A percentile compares a stretch with the other conserved stretches of the same genome.
These are phyloP conservation scores for Turritopsis dohrnii DNA, from an alignment of 30 jellyfish, hydroid and myxozoan genomes.

Conservation along the genomic window DNA sequence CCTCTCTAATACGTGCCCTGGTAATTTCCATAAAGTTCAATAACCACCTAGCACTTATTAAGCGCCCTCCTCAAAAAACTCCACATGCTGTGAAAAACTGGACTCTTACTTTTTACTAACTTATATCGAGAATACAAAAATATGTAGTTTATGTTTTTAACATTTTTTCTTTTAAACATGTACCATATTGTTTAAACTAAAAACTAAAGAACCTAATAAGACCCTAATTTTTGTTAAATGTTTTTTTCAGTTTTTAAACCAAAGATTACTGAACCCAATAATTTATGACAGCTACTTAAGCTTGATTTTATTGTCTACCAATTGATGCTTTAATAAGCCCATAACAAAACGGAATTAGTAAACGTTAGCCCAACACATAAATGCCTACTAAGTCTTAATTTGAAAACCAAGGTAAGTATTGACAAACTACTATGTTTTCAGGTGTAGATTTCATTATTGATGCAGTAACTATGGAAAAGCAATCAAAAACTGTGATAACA, in stretches of 20 bases:
- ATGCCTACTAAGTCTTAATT: background rate
- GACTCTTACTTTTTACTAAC: background rate
- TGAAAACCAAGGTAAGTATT: background rate
- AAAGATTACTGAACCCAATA: background rate
- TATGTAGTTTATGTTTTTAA: background rate
- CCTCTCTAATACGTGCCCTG: background rate
- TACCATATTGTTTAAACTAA: background rate
- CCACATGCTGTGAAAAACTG: no score
- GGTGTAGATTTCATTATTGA: background rate
- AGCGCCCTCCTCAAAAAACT: no score
- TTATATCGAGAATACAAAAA: background rate
- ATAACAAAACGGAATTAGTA: background rate
- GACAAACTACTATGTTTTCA: background rate
- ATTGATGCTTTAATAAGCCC: background rate
- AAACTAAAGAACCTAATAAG: background rate
- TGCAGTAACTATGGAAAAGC: background rate
- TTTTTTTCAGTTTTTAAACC: background rate
- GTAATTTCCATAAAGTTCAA: background rate
- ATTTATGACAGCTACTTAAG: background rate
- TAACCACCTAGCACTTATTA: no score
- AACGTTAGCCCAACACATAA: background rate
- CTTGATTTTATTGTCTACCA: background rate
- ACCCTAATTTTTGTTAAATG: background rate
- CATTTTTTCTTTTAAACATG: background rate
- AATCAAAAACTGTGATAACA: background rate